Evolutionary conservation across 2,113 vertebrate genomes (phyloP), one percentile per base, ranked within the genome.

Genomic region (Hydropotes inermis): DNA sequence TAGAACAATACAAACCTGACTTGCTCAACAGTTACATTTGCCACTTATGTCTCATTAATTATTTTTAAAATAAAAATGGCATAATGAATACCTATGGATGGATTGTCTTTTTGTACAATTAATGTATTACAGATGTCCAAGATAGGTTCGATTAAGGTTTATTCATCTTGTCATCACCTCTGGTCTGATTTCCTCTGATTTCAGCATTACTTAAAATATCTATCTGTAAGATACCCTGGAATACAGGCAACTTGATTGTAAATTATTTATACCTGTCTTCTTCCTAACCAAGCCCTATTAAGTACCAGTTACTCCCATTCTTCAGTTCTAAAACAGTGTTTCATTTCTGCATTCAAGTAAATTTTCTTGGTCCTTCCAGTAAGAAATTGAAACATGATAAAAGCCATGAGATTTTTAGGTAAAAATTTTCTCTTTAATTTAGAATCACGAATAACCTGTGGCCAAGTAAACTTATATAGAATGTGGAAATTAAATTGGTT

Each of bases 111-210:
- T 90, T 93, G 78, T 97, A 74, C 93, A 93, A 79, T 98, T 93
- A 88, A 89, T 96, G 43, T 97, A 87, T 67, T 94, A 55, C 30
- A 97, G 89, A 88, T 97, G 89, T 98, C 91, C 95, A 95, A 85
- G 94, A 94, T 84, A 96, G 21, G 70, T 96, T 96, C 97, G 7
- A 8, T 86, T 91, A 87, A 97, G 94, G 67, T 85, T 85, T 95
- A 95, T 91, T 83, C 61, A 96, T 98, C 95, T 96, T 98, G 93
- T 97, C 96, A 86, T 97, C 97, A 95, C 96, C 85, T 94, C 74
- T 78, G 89, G 45, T 95, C 97, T 91, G 50, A 96, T 96, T 98
- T 98, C 87, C 95, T 98, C 97, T 98, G 94, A 97, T 98, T 97
- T 95, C 91, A 96, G 2, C 86, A 83, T 45, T 43, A n/a, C 33